These are phyloP conservation scores for Phalacrocorax pelagicus DNA, from an alignment of 2,113 vertebrate species.

Conservation along the genomic window DNA sequence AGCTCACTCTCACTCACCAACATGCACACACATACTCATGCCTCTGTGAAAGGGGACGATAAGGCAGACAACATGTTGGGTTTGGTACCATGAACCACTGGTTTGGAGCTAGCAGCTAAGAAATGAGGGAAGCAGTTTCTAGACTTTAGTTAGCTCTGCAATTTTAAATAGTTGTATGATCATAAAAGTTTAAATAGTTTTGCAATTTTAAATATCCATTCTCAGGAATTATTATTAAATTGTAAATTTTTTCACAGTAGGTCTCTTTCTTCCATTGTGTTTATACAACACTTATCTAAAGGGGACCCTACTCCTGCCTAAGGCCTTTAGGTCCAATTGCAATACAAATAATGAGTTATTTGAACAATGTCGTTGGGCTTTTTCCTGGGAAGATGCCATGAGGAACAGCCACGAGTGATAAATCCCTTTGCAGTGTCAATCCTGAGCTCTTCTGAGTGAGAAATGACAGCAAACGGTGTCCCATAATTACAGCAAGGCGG, in stretches of 20 bases:
- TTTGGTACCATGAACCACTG: background rate
- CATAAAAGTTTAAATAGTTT: background rate
- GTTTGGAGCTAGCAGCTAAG: background rate
- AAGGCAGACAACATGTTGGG: background rate
- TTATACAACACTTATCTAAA: background rate
- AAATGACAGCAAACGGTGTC: background rate
- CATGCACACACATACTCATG: fast-evolving
- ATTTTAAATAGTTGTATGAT: background rate
- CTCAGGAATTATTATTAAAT: background rate
- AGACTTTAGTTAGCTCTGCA: background rate
- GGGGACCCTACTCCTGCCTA: background rate
- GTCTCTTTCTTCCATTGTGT: background rate
- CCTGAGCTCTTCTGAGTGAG: background rate
- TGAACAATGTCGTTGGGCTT: background rate
- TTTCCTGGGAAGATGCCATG: background rate
- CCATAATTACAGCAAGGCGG: background rate
- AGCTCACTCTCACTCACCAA: no score
- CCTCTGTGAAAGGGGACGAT: background rate
- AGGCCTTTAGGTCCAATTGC: background rate
- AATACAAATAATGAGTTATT: background rate
- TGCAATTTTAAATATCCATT: background rate
- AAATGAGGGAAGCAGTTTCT: background rate
- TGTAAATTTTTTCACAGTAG: background rate
- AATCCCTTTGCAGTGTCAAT: background rate
- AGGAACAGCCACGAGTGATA: background rate